Evolutionary conservation across 2,888 invertebrate species (phyloP).

Genomic region (Beris chalybata): DNA sequence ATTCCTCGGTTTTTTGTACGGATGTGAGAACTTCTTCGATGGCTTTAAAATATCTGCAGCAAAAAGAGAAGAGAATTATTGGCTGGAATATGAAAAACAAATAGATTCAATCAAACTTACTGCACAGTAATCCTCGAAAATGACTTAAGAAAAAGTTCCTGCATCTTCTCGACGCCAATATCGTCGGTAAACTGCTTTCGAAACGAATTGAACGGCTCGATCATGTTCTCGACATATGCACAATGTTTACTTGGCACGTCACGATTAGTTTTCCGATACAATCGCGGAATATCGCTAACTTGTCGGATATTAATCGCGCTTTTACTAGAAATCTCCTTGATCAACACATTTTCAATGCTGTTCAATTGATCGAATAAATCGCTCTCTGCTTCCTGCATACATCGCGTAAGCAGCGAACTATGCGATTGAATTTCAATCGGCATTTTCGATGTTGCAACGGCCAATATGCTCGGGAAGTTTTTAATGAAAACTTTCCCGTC

Average conservation of each 20-base stretch:
- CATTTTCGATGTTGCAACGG: slow-evolving; percentile 24
- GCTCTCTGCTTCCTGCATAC: slow-evolving; percentile 28
- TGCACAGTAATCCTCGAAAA: slow-evolving; percentile 61
- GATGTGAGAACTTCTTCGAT: slow-evolving; percentile 89
- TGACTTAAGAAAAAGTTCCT: slow-evolving; percentile 46
- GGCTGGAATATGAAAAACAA: too few relatives aligned
- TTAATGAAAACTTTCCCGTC: slow-evolving; percentile 32
- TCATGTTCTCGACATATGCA: slow-evolving; percentile 71
- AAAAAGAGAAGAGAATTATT: slow-evolving; percentile 39
- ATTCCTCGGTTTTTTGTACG: slow-evolving; percentile 94
- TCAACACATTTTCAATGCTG: slow-evolving; percentile 52
- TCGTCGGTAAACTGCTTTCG: slow-evolving; percentile 56
- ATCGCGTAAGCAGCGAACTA: slow-evolving; percentile 26
- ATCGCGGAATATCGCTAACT: slow-evolving; percentile 90
- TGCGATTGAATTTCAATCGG: slow-evolving; percentile 26
- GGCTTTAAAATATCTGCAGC: slow-evolving; percentile 65
- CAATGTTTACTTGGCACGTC: slow-evolving; percentile 82
- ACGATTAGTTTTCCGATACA: slow-evolving; percentile 90
- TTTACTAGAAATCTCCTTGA: slow-evolving; percentile 54
- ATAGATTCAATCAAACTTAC: slow-evolving; percentile 55
- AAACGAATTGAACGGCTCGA: slow-evolving; percentile 60
- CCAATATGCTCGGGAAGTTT: slow-evolving; percentile 30
- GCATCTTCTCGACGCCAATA: slow-evolving; percentile 46
- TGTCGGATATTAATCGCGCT: slow-evolving; percentile 69
- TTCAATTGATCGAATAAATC: slow-evolving; percentile 42